These are phyloP conservation scores for Bombus waltoni DNA, from an alignment of 1,140 invertebrate species.

Conservation along the genomic window DNA sequence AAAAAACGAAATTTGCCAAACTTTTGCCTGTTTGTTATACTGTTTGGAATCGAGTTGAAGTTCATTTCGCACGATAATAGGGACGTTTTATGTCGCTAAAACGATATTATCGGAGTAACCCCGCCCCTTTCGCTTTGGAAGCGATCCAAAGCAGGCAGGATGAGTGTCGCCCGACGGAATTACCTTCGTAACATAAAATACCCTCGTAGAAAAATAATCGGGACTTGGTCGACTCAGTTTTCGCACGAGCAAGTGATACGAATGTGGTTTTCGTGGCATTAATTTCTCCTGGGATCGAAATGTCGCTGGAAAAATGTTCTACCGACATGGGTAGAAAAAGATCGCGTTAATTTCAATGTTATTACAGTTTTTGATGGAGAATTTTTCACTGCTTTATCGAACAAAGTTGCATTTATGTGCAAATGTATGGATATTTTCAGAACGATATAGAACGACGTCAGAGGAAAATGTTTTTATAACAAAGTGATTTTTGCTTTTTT, in stretches of 20 bases:
- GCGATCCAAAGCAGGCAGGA: slow-evolving; percentile 72
- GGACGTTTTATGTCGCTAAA: slow-evolving; percentile 75
- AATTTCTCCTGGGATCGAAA: slow-evolving; percentile 16
- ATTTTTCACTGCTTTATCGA: not conserved
- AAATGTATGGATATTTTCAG: not conserved
- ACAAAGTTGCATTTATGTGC: not conserved
- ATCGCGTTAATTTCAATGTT: not conserved
- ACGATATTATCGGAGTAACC: slow-evolving; percentile 73
- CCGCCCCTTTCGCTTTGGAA: slow-evolving; percentile 66
- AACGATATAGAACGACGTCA: not conserved
- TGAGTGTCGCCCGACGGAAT: slow-evolving; percentile 73
- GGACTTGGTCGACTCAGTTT: not conserved
- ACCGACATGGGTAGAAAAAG: not conserved
- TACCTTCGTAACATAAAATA: slow-evolving; percentile 70
- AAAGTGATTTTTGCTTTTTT: not conserved
- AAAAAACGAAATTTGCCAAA: slow-evolving; percentile 65
- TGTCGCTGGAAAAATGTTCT: not conserved
- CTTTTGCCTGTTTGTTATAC: slow-evolving; percentile 71
- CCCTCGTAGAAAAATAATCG: slow-evolving; percentile 51
- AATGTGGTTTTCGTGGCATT: not conserved
- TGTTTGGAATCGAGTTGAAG: slow-evolving; percentile 71
- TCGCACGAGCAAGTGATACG: not conserved
- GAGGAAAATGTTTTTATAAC: not conserved
- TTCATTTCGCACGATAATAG: slow-evolving; percentile 76
- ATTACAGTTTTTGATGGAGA: slow-evolving; percentile 2